Evolutionary conservation across 1,140 invertebrate genomes (phyloP).

Genomic region (Vollenhovia emeryi): DNA sequence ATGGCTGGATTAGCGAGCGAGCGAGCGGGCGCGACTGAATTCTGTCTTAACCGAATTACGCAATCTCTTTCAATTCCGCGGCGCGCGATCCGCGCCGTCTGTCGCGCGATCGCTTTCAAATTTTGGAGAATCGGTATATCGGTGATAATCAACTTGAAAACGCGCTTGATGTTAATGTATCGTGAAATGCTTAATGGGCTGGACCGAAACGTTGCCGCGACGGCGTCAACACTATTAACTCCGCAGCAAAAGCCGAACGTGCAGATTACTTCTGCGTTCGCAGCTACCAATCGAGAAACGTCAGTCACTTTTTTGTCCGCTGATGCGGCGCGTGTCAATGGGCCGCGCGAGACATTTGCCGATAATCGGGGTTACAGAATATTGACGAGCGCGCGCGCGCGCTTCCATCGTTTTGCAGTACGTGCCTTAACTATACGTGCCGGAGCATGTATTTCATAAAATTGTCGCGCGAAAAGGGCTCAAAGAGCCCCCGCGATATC

Average conservation of each 20-base stretch:
- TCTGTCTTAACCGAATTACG: not conserved
- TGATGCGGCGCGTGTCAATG: conserved; percentile 53
- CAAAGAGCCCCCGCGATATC: not conserved
- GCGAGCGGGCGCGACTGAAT: not conserved
- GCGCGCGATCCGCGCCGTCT: not conserved
- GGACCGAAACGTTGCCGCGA: conserved; percentile 35
- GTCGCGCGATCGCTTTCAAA: conserved; percentile 15
- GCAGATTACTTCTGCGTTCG: conserved; percentile 56
- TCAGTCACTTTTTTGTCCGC: conserved; percentile 60
- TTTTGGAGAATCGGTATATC: conserved; percentile 9
- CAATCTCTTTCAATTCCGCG: not conserved
- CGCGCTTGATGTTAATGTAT: conserved; percentile 43
- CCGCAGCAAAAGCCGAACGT: conserved; percentile 35
- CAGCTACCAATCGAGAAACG: conserved; percentile 57
- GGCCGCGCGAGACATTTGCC: conserved; percentile 53
- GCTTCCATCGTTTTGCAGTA: conserved; percentile 55
- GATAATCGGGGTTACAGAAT: conserved; percentile 60
- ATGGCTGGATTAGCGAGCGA: not conserved
- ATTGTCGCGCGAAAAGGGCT: conserved; percentile 10
- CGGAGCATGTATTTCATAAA: conserved; percentile 40
- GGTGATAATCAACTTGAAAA: conserved; percentile 41
- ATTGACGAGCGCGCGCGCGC: conserved; percentile 42
- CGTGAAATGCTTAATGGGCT: conserved; percentile 49
- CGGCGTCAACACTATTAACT: conserved; percentile 55
- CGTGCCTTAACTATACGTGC: conserved; percentile 44